A percentile compares a stretch with the other conserved stretches of the same genome.
Evolutionary conservation across 2,888 invertebrate species (phyloP).

Genomic region (Ischnus inquisitorius): DNA sequence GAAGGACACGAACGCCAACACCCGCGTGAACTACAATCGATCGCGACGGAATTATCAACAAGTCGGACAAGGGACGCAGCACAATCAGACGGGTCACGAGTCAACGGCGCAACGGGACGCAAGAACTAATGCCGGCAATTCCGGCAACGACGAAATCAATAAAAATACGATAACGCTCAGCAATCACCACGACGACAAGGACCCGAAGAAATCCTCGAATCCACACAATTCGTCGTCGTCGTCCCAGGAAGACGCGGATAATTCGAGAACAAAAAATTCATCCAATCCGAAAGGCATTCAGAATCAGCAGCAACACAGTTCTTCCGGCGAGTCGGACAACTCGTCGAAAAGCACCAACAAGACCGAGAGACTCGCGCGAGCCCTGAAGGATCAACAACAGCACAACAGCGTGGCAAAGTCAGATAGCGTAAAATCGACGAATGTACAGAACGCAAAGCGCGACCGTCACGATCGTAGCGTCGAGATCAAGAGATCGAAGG

Average conservation of each 20-base stretch:
- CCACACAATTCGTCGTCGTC: conserved; percentile 65
- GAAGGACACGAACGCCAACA: conserved; percentile 75
- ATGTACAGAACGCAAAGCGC: conserved; percentile 65
- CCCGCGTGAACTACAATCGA: conserved; percentile 76
- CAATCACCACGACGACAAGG: conserved; percentile 74
- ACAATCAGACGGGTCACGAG: conserved; percentile 43
- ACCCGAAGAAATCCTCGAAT: conserved; percentile 74
- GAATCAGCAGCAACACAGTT: conserved; percentile 68
- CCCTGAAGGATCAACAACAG: conserved; percentile 74
- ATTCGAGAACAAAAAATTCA: conserved; percentile 57
- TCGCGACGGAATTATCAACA: conserved; percentile 77
- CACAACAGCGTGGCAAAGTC: conserved; percentile 66
- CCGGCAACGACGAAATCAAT: conserved; percentile 47
- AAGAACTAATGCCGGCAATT: conserved; percentile 35
- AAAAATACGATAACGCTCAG: conserved; percentile 40
- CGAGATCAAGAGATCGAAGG: conserved; percentile 73
- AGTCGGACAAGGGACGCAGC: conserved; percentile 65
- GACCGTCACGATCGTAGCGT: conserved; percentile 56
- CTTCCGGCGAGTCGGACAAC: conserved; percentile 69
- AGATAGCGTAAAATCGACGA: conserved; percentile 64
- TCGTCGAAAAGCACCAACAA: conserved; percentile 65
- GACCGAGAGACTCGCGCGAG: conserved; percentile 72
- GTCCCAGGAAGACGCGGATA: conserved; percentile 71
- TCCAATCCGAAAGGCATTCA: conserved; percentile 63
- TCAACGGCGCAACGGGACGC: conserved; percentile 19